Base-by-base conservation (phyloP, 1,140 invertebrate genomes). In the Oedothorax gibbosus region DNA sequence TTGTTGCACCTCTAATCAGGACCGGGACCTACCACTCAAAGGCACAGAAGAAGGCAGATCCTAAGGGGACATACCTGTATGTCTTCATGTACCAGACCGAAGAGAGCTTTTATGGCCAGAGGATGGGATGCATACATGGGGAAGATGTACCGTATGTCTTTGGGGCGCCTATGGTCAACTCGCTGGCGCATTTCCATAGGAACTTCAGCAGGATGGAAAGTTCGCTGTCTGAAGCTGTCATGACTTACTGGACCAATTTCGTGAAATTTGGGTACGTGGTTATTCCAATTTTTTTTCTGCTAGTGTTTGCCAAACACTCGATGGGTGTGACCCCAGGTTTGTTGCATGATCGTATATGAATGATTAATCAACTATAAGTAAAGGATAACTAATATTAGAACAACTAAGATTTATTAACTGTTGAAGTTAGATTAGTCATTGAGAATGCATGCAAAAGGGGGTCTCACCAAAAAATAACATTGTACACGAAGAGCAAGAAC, bases 31-130 rank as follows among this genome's bases (percentile, higher is more conserved):
- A 97, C 71, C 98, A 99, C 90, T 96, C 97, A 10, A 87, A 83
- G 62, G 7, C 79, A 18, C 79, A 78, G 14, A 60, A 73, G 54
- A 60, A 73, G 54, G 87, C 49, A 85, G 91, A 94, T 85, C 84
- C 83, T 12, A 78, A 66, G 20, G 64, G 87, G 57, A 97, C 96
- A 49, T 98, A 95, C 90, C 92, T 98, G 68, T 98, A 97, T 90
- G 95, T 98, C n/a, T 98, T 97, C 90, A 95, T 96, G 98, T 90
- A 97, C 97, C 97, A 98, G 89, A 96, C 96, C 0, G 96, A 96
- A 89, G 95, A 94, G 86, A 95, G 96, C 35, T 95, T 96, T 89
- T 97, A 91, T 95, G 35, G 86, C 35, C 91, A 94, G 93, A 91
- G 94, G n/a, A 89, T 95, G 66, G 95, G 95, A 0, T 95, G 95